Evolutionary conservation across 2,888 invertebrate genomes (phyloP).

Genomic region (Rhagophthalmus giganteus): DNA sequence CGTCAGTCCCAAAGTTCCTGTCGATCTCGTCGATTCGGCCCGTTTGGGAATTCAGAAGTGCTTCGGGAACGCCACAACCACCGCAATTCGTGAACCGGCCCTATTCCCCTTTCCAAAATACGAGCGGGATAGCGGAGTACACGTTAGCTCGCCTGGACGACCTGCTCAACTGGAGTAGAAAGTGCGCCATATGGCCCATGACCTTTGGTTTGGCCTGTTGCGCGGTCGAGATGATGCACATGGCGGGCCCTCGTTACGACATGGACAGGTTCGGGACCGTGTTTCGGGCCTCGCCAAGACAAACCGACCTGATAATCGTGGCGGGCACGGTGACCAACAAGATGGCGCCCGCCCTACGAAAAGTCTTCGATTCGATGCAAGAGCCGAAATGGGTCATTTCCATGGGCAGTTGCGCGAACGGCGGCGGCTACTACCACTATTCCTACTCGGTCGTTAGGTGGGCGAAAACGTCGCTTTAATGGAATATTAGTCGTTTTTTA

Average conservation of each 20-base stretch:
- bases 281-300: conserved; percentile 65
- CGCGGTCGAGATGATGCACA: conserved; percentile 71
- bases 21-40: too few relatives aligned
- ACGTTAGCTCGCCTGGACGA: conserved; percentile 67
- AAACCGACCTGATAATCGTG: conserved; percentile 67
- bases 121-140: conserved; percentile 59
- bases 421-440: conserved; percentile 78
- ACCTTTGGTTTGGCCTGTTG: conserved; percentile 72
- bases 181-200: conserved; percentile 68
- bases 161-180: conserved; percentile 65
- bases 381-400: conserved; percentile 74
- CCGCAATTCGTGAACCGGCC: conserved; percentile 45
- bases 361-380: conserved; percentile 67
- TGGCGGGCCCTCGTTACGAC: conserved; percentile 70
- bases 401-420: conserved; percentile 79
- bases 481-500: too few relatives aligned
- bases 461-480: background rate
- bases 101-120: conserved; percentile 66
- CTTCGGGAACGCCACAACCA: background rate
- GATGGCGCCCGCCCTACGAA: conserved; percentile 68
- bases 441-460: conserved; percentile 69
- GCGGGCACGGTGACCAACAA: conserved; percentile 69
- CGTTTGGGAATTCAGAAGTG: too few relatives aligned
- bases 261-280: conserved; percentile 68
- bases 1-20: too few relatives aligned